A percentile compares a stretch with the other conserved stretches of the same genome.
These are phyloP conservation scores for Hirtodrosophila cameraria DNA, from an alignment of 2,888 invertebrate genomes.

Conservation along the genomic window DNA sequence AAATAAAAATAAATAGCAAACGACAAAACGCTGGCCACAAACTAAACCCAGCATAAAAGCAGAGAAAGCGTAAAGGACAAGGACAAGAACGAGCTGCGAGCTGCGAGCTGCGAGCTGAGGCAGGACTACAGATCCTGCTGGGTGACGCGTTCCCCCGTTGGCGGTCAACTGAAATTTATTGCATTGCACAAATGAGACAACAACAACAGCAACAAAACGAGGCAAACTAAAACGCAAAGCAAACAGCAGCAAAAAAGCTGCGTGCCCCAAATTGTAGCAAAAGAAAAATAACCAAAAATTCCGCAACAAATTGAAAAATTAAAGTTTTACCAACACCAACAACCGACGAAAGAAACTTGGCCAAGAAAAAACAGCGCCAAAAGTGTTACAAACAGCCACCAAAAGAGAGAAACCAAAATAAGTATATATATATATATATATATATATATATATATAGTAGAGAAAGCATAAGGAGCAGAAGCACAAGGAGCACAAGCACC, in stretches of 20 bases:
- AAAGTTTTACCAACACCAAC: conserved; percentile 62
- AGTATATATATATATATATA: neutral
- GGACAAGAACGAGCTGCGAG: neutral
- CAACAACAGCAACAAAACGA: conserved; percentile 44
- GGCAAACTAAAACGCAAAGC: conserved; percentile 62
- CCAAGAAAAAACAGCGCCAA: conserved; percentile 42
- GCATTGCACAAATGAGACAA: conserved; percentile 77
- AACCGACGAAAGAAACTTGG: conserved; percentile 58
- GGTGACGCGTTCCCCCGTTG: conserved; percentile 74
- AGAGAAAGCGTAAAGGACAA: neutral
- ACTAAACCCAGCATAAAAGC: conserved; percentile 28
- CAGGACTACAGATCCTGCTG: conserved; percentile 29
- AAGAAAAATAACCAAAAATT: conserved; percentile 72
- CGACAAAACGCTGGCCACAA: conserved; percentile 58
- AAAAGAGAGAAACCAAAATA: conserved; percentile 27
- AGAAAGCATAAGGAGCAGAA: neutral
- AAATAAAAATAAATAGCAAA: conserved; percentile 72
- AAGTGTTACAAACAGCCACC: conserved; percentile 51
- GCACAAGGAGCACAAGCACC: too few relatives aligned
- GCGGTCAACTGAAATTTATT: conserved; percentile 78
- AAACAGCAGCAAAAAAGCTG: conserved; percentile 27
- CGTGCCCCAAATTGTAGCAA: conserved; percentile 46
- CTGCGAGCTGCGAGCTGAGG: too few relatives aligned
- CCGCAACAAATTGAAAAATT: conserved; percentile 78
- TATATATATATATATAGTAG: too few relatives aligned